These are phyloP conservation scores for Neocrepidodera transversa DNA, from an alignment of 2,888 invertebrate species.

Conservation along the genomic window DNA sequence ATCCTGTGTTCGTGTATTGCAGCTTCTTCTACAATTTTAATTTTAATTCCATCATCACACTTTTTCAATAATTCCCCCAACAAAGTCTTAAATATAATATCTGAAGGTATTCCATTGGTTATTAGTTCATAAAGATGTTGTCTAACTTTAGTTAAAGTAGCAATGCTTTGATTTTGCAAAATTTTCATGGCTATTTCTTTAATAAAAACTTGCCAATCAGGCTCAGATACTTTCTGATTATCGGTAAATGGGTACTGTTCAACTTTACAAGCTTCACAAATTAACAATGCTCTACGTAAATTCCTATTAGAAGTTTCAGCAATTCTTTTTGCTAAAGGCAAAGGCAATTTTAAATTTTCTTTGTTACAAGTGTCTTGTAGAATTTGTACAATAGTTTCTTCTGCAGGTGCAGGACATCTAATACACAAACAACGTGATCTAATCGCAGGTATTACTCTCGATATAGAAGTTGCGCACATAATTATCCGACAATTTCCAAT, in stretches of 20 bases:
- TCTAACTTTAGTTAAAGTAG: constrained; percentile 83
- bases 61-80: constrained; percentile 84
- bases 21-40: constrained; percentile 83
- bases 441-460: constrained; percentile 96
- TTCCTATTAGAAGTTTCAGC: constrained; percentile 85
- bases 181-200: constrained; percentile 77
- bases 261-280: constrained; percentile 92
- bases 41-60: constrained; percentile 90
- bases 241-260: constrained; percentile 84
- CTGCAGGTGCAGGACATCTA: constrained; percentile 87
- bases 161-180: constrained; percentile 78
- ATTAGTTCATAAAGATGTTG: constrained; percentile 91
- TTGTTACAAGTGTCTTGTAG: constrained; percentile 74
- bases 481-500: constrained; percentile 93
- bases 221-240: constrained; percentile 82
- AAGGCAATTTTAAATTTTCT: constrained; percentile 80
- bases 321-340: constrained; percentile 78
- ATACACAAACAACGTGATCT: constrained; percentile 90
- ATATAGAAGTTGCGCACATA: constrained; percentile 92
- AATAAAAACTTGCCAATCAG: constrained; percentile 94
- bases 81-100: constrained; percentile 88
- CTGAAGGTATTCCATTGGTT: constrained; percentile 91
- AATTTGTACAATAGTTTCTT: constrained; percentile 72
- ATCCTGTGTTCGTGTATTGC: constrained; percentile 92
- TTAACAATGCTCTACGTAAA: constrained; percentile 88